Percentiles rank a stretch among this genome's conserved stretches.
phyloP scores from a whole-genome alignment of 2,113 vertebrate species.

The Tetrao urogallus region DNA sequence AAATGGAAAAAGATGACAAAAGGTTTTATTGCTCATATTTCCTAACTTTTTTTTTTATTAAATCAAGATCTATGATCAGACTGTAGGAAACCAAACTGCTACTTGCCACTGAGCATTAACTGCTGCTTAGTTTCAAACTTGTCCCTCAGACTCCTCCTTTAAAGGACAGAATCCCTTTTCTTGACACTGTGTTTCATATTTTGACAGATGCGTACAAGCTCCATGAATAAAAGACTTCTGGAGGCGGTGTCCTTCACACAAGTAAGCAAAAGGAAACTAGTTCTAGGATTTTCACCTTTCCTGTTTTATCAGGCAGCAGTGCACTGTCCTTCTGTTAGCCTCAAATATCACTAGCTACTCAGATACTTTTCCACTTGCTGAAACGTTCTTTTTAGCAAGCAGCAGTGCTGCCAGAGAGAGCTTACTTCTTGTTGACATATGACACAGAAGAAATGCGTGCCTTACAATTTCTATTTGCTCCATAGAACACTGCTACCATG shows the following conservation, averaged over 20 bases:
- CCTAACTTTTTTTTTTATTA: neutral
- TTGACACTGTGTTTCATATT: neutral
- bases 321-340: neutral
- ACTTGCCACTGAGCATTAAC: neutral
- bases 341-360: neutral
- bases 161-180: neutral
- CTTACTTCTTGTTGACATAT: neutral
- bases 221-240: neutral
- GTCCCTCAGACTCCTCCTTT: neutral
- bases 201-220: neutral
- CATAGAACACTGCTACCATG: neutral
- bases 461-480: neutral
- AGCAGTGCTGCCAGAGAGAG: neutral
- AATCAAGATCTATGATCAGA: neutral
- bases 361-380: neutral
- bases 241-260: neutral
- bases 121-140: neutral
- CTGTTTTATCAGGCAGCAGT: neutral
- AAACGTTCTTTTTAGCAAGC: conserved; percentile 4
- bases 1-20: neutral
- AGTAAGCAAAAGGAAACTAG: neutral
- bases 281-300: neutral
- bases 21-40: neutral
- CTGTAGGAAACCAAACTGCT: neutral
- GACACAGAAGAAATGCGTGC: neutral